A percentile compares a stretch with the other conserved stretches of the same genome.
phyloP scores from a whole-genome alignment of 2,797 vertebrate species.

The Tiaroga cobitis region DNA sequence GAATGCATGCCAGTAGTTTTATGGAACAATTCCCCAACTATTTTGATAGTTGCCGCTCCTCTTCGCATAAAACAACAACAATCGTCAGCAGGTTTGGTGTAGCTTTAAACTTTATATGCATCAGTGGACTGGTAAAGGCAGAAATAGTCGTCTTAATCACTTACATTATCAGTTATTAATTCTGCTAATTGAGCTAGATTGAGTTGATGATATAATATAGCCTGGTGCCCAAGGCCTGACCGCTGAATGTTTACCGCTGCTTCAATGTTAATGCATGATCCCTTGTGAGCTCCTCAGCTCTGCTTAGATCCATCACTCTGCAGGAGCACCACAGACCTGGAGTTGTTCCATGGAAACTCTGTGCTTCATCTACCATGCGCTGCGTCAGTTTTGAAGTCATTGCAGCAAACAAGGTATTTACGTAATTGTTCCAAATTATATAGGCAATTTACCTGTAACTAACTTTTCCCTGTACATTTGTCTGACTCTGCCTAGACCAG shows the following conservation, averaged over 20 bases:
- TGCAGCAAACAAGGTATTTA: slow-evolving; percentile 41
- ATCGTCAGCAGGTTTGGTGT: background rate
- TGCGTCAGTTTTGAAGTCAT: slow-evolving; percentile 8
- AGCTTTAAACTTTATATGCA: slow-evolving; percentile 28
- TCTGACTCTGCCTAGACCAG: slow-evolving; percentile 25
- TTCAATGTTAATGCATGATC: slow-evolving; percentile 47
- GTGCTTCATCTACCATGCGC: slow-evolving; percentile 9
- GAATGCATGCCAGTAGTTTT: background rate
- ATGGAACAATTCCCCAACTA: slow-evolving; percentile 7
- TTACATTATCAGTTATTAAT: slow-evolving; percentile 15
- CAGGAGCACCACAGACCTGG: slow-evolving; percentile 32
- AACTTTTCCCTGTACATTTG: slow-evolving; percentile 28
- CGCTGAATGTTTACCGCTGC: slow-evolving; percentile 31
- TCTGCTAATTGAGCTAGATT: slow-evolving; percentile 23
- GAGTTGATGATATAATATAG: slow-evolving; percentile 28
- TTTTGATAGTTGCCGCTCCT: background rate
- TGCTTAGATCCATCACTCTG: slow-evolving; percentile 37
- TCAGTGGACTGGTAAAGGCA: slow-evolving; percentile 20
- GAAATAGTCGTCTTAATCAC: slow-evolving; percentile 19
- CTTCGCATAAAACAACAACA: slow-evolving; percentile 16
- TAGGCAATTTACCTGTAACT: slow-evolving; percentile 53
- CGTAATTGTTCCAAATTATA: slow-evolving; percentile 46
- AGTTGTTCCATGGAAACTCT: slow-evolving; percentile 40
- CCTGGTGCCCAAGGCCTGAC: slow-evolving; percentile 23
- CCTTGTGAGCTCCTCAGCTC: slow-evolving; percentile 27